Evolutionary conservation across 2,113 vertebrate genomes (phyloP).

Genomic region (Leiothrix lutea): DNA sequence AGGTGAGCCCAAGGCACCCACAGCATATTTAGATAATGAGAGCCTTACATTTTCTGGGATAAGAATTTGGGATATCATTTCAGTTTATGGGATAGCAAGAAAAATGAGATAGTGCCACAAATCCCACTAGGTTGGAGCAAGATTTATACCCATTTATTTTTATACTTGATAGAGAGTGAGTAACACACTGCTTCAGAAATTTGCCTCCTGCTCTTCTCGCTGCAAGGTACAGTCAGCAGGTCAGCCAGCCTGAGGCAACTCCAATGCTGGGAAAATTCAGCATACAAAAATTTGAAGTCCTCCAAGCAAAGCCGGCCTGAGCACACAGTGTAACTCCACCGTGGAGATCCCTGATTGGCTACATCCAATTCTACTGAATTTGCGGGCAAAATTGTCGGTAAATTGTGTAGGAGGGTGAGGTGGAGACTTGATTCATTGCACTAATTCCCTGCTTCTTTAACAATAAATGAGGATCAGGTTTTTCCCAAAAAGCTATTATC

Average conservation of each 20-base stretch:
- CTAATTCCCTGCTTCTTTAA: not conserved
- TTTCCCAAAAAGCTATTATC: not conserved
- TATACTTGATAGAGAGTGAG: not conserved
- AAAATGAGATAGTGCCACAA: not conserved
- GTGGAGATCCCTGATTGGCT: not conserved
- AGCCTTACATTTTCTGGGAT: not conserved
- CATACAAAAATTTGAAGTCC: accelerated
- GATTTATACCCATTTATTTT: not conserved
- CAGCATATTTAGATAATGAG: not conserved
- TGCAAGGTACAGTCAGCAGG: not conserved
- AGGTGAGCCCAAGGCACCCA: not conserved
- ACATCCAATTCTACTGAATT: not conserved
- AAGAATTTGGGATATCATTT: not conserved
- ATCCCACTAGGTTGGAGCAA: not conserved
- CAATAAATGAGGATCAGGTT: not conserved
- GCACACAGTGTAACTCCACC: accelerated
- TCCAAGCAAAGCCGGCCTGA: not conserved
- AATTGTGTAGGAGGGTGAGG: not conserved
- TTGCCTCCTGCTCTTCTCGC: not conserved
- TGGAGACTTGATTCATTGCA: not conserved
- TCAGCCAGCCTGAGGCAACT: not conserved
- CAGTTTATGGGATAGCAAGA: not conserved
- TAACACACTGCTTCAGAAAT: not conserved
- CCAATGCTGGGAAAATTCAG: not conserved
- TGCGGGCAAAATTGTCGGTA: not conserved